Percentiles rank a stretch among this genome's conserved stretches.
Evolutionary conservation across 2,888 invertebrate genomes (phyloP).

Genomic region (Busseola fusca): DNA sequence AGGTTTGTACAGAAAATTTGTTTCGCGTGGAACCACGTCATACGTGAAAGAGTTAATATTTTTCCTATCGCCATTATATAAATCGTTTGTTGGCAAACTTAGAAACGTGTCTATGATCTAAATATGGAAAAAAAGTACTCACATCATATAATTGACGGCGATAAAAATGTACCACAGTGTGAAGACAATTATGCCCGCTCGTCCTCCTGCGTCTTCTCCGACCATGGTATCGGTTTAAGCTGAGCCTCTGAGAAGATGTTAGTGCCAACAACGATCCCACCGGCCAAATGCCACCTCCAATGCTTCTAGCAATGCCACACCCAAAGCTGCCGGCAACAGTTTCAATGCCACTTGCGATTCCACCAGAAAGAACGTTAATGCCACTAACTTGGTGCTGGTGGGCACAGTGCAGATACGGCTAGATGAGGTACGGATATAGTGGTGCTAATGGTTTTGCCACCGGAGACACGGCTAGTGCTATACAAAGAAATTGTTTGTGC

Average conservation of each 20-base stretch:
- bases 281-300: not conserved
- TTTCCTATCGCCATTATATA: too few species aligned
- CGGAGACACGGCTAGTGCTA: not conserved
- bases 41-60: not conserved
- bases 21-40: not conserved
- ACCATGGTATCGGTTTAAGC: conserved; percentile 9
- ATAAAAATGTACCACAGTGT: conserved; percentile 80
- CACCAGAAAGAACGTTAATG: not conserved
- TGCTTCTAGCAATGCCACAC: not conserved
- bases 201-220: not conserved
- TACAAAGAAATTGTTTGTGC: not conserved
- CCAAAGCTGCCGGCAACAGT: conserved; percentile 1
- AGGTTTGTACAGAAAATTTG: not conserved
- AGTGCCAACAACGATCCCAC: not conserved
- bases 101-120: not conserved
- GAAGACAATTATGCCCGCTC: conserved; percentile 75
- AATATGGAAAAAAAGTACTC: conserved; percentile 61
- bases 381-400: not conserved
- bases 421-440: not conserved
- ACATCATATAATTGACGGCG: conserved; percentile 74
- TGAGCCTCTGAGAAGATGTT: not conserved
- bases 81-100: not conserved
- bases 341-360: conserved; percentile 1
- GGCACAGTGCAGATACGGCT: not conserved
- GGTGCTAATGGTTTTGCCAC: not conserved